Evolutionary conservation across 2,797 vertebrate species (phyloP).

Genomic region (Phataginus tetradactyla): DNA sequence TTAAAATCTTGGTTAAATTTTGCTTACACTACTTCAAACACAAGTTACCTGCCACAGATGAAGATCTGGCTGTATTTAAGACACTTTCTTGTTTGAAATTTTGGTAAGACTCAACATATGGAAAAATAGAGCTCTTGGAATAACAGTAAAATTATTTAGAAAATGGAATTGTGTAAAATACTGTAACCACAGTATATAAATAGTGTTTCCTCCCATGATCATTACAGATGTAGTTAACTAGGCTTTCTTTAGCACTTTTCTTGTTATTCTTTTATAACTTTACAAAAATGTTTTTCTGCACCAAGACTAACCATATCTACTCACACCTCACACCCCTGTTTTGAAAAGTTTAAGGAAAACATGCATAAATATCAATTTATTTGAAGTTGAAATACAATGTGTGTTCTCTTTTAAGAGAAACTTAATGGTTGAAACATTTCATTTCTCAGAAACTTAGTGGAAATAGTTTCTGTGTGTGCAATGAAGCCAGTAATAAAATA

Average conservation of each 20-base stretch:
- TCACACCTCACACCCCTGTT: not conserved
- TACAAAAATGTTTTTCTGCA: not conserved
- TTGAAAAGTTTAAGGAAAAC: constrained; percentile 44
- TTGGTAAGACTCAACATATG: not conserved
- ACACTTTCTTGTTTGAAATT: not conserved
- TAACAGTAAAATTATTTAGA: constrained; percentile 53
- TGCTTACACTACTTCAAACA: not conserved
- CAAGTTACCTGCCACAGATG: not conserved
- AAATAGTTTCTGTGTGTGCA: constrained; percentile 35
- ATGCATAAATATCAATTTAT: not conserved
- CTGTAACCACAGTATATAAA: not conserved
- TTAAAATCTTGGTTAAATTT: constrained; percentile 47
- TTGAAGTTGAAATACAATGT: not conserved
- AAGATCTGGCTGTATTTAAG: not conserved
- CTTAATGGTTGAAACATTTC: not conserved
- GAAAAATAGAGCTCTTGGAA: not conserved
- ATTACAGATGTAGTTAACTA: not conserved
- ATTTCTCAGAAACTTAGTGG: constrained; percentile 39
- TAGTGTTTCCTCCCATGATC: not conserved
- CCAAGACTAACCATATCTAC: not conserved
- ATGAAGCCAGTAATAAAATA: constrained; percentile 52
- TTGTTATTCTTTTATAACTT: not conserved
- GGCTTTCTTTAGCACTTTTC: not conserved
- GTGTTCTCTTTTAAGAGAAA: constrained; percentile 50
- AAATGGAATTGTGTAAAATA: constrained; percentile 26